These are phyloP conservation scores for Tangara arthus DNA, from an alignment of 2,797 vertebrate genomes.

Conservation along the genomic window DNA sequence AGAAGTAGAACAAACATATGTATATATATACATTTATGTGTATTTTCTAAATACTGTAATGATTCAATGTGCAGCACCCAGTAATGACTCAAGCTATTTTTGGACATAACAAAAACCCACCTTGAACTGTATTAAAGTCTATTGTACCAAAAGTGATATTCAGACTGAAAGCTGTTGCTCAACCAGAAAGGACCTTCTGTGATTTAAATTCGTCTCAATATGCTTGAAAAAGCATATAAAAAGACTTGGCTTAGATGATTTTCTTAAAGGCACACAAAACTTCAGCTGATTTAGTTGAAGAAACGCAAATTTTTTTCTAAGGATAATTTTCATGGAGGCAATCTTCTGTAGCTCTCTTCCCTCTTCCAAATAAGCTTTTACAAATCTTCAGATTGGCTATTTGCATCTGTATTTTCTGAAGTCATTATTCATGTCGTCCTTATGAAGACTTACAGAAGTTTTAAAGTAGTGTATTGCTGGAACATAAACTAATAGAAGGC, in stretches of 20 bases:
- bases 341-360: not conserved
- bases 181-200: not conserved
- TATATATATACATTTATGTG: not conserved
- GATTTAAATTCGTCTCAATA: conserved; percentile 26
- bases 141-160: not conserved
- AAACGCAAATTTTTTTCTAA: not conserved
- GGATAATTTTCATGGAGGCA: conserved; percentile 4
- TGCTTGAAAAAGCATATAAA: not conserved
- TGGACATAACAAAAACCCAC: not conserved
- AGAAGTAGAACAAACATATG: not conserved
- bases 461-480: not conserved
- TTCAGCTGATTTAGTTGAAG: not conserved
- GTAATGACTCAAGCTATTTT: not conserved
- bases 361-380: not conserved
- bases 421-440: not conserved
- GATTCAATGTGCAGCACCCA: not conserved
- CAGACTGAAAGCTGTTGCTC: conserved; percentile 19
- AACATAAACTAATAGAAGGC: not conserved
- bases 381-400: not conserved
- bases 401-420: not conserved
- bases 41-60: not conserved
- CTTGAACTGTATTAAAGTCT: not conserved
- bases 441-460: not conserved
- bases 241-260: not conserved
- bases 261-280: not conserved